Evolutionary conservation across 2,797 vertebrate genomes (phyloP).

Genomic region (Propithecus deckenii): DNA sequence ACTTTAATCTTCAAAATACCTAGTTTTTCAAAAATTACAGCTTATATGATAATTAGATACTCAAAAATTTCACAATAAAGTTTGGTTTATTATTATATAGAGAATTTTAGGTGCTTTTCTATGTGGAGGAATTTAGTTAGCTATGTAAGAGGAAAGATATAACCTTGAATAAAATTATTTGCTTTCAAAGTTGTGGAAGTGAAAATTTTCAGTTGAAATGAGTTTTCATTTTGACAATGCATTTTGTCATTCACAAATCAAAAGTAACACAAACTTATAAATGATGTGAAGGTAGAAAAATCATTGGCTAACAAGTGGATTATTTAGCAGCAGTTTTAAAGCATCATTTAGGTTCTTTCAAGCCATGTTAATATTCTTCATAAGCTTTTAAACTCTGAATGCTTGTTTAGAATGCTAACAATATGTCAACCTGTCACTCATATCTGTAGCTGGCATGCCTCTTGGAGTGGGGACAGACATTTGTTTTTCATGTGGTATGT

Average conservation of each 20-base stretch:
- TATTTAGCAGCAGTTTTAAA: not conserved
- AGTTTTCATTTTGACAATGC: conserved; percentile 26
- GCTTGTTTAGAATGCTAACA: not conserved
- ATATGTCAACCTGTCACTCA: conserved; percentile 37
- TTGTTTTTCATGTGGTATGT: conserved; percentile 95
- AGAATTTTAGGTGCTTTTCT: conserved; percentile 27
- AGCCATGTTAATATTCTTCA: not conserved
- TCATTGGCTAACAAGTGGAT: not conserved
- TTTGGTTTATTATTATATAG: not conserved
- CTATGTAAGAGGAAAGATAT: not conserved
- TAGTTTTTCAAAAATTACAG: not conserved
- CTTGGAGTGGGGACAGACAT: conserved; percentile 95
- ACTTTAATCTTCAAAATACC: conserved; percentile 42
- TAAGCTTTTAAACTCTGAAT: not conserved
- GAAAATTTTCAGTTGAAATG: conserved; percentile 35
- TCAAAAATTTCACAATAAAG: not conserved
- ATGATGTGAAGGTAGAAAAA: not conserved
- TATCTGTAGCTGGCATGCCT: conserved; percentile 90
- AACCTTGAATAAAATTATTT: conserved; percentile 1
- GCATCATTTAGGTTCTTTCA: conserved; percentile 15
- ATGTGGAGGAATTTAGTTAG: not conserved
- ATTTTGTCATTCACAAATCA: not conserved
- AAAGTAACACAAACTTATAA: not conserved
- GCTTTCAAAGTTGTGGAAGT: conserved; percentile 38
- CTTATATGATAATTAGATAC: not conserved